A percentile compares a stretch with the other conserved stretches of the same genome.
Conservation (phyloP, 2,113 vertebrate genomes). For the Paradoxurus hermaphroditus region DNA sequence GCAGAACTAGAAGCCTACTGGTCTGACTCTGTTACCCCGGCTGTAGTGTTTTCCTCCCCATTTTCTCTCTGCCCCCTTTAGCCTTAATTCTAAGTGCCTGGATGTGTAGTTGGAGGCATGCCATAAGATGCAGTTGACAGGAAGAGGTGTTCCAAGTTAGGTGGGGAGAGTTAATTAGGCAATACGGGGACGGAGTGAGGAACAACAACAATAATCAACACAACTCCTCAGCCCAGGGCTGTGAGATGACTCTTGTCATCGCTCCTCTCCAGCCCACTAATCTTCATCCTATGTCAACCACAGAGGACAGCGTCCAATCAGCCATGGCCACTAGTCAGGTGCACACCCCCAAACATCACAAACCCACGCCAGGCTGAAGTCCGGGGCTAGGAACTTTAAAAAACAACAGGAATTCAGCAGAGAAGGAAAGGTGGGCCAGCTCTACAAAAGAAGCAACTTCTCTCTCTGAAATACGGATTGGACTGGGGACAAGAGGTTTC, state of each 20-base stretch:
- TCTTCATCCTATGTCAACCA: constrained; percentile 18
- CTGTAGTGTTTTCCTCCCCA: not conserved
- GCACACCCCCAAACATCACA: constrained; percentile 39
- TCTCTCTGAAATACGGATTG: not conserved
- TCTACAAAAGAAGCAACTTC: not conserved
- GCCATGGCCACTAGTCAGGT: not conserved
- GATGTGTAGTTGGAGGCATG: not conserved
- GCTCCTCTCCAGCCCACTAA: constrained; percentile 1
- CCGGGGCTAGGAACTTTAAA: constrained; percentile 23
- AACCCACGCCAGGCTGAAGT: constrained; percentile 7
- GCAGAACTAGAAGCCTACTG: not conserved
- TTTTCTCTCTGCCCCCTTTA: not conserved
- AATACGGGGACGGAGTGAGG: not conserved
- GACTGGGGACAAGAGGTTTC: not conserved
- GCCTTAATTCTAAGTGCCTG: not conserved
- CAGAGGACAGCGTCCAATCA: constrained; percentile 25
- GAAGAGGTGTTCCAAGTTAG: constrained; percentile 18
- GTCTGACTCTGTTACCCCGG: not conserved
- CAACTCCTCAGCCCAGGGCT: not conserved
- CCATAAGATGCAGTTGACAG: not conserved
- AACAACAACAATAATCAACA: not conserved
- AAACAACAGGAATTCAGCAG: not conserved
- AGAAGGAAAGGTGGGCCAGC: not conserved
- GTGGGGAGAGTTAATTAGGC: constrained; percentile 5
- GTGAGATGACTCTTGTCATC: not conserved